Percentiles rank a stretch among this genome's conserved stretches.
Conservation (phyloP, 2,797 vertebrate species). For the Hybognathus amarus region DNA sequence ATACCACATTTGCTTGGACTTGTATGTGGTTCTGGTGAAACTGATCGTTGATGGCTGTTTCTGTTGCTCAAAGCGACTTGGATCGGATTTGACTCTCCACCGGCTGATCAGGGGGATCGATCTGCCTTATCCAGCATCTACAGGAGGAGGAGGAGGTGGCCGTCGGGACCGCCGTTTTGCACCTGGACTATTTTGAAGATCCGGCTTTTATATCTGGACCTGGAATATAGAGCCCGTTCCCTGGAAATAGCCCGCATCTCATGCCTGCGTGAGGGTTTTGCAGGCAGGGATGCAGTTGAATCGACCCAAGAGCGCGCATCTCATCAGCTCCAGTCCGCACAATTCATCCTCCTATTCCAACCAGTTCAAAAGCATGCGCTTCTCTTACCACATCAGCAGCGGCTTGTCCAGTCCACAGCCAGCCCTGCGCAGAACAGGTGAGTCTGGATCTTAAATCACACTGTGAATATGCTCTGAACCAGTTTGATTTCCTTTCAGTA, state of each 20-base stretch:
- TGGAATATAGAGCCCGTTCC: slow-evolving; percentile 49
- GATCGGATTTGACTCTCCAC: slow-evolving; percentile 52
- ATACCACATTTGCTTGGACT: slow-evolving; percentile 12
- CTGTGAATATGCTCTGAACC: background rate
- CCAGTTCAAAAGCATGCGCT: slow-evolving; percentile 78
- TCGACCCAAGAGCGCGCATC: slow-evolving; percentile 65
- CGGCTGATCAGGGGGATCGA: slow-evolving; percentile 48
- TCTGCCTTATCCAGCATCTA: slow-evolving; percentile 36
- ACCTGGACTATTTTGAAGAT: slow-evolving; percentile 43
- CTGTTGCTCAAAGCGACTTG: slow-evolving; percentile 41
- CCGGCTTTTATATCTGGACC: slow-evolving; percentile 28
- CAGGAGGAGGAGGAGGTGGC: slow-evolving; percentile 46
- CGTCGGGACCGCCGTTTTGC: slow-evolving; percentile 38
- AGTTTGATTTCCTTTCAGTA: background rate
- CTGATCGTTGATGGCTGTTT: slow-evolving; percentile 67
- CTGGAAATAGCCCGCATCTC: slow-evolving; percentile 33
- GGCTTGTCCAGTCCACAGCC: slow-evolving; percentile 63
- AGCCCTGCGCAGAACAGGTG: slow-evolving; percentile 71
- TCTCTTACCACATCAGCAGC: slow-evolving; percentile 77
- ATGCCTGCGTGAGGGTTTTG: slow-evolving; percentile 52
- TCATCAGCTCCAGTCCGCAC: slow-evolving; percentile 63
- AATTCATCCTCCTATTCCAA: slow-evolving; percentile 69
- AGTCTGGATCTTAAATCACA: slow-evolving; percentile 37
- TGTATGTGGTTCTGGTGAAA: slow-evolving; percentile 12
- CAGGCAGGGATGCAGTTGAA: slow-evolving; percentile 73